These are phyloP conservation scores for Sepiola atlantica DNA, from an alignment of 2,888 invertebrate genomes.

Conservation along the genomic window DNA sequence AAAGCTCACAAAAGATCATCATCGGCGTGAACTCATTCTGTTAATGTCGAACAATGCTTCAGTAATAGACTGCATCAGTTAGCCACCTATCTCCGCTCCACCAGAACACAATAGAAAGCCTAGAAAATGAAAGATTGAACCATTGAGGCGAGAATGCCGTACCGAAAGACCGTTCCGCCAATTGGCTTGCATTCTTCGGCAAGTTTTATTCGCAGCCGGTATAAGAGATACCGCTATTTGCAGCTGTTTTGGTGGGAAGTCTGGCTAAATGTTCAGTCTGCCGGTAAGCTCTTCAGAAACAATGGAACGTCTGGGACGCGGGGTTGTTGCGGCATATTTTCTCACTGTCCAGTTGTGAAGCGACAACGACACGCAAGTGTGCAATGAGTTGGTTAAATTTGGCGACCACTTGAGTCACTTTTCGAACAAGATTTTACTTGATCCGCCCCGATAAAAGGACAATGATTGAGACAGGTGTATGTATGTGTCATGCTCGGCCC, in stretches of 20 bases:
- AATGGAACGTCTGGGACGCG: neutral
- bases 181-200: neutral
- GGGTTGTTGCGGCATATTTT: too few species aligned
- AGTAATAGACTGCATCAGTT: neutral
- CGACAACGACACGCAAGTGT: neutral
- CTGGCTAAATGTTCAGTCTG: neutral
- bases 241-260: constrained; percentile 32
- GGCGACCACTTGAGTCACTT: neutral
- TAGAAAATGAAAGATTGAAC: neutral
- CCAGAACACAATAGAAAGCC: neutral
- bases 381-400: neutral
- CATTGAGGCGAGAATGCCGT: neutral
- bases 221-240: neutral
- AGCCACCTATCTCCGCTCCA: neutral
- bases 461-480: neutral
- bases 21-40: neutral
- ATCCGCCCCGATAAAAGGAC: neutral
- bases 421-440: neutral
- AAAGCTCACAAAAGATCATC: neutral
- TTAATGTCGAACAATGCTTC: neutral
- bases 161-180: neutral
- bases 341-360: neutral
- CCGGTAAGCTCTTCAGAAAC: neutral
- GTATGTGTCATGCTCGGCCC: neutral
- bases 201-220: neutral